phyloP scores from a whole-genome alignment of 2,888 invertebrate species.

The Andrena camellia region DNA sequence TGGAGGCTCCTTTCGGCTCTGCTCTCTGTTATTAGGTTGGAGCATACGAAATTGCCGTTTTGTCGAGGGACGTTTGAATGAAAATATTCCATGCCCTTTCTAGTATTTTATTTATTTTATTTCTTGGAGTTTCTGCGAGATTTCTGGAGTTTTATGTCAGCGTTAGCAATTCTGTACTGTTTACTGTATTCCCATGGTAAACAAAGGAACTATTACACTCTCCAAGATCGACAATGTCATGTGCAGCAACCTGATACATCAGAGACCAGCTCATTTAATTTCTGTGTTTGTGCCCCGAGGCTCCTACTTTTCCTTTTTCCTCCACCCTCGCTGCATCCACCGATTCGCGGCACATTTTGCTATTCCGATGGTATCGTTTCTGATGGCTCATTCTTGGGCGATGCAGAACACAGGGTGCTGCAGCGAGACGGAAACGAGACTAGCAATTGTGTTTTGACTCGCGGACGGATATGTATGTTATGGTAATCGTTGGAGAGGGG shows the following conservation, averaged over 20 bases:
- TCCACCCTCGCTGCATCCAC: not conserved
- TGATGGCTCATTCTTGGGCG: not conserved
- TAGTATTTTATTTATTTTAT: too few species aligned
- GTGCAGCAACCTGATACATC: not conserved
- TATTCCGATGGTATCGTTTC: conserved; percentile 34
- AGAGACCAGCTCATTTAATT: conserved; percentile 15
- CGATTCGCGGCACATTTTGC: conserved; percentile 17
- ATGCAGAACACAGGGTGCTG: not conserved
- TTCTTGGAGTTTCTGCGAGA: too few species aligned
- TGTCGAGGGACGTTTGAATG: too few species aligned
- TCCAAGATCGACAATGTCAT: too few species aligned
- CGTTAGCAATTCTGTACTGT: too few species aligned
- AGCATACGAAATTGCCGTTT: too few species aligned
- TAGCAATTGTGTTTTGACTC: not conserved
- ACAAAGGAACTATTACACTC: too few species aligned
- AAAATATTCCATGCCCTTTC: too few species aligned
- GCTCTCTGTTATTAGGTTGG: not conserved
- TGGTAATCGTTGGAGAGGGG: too few species aligned
- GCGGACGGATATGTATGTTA: too few species aligned
- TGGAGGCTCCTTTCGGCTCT: conserved; percentile 24
- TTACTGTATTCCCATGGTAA: too few species aligned
- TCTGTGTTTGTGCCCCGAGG: conserved; percentile 4
- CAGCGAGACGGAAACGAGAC: not conserved
- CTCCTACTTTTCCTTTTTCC: not conserved
- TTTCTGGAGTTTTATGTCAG: too few species aligned